These are phyloP conservation scores for Isichthys henryi DNA, from an alignment of 2,113 vertebrate species.

Conservation along the genomic window DNA sequence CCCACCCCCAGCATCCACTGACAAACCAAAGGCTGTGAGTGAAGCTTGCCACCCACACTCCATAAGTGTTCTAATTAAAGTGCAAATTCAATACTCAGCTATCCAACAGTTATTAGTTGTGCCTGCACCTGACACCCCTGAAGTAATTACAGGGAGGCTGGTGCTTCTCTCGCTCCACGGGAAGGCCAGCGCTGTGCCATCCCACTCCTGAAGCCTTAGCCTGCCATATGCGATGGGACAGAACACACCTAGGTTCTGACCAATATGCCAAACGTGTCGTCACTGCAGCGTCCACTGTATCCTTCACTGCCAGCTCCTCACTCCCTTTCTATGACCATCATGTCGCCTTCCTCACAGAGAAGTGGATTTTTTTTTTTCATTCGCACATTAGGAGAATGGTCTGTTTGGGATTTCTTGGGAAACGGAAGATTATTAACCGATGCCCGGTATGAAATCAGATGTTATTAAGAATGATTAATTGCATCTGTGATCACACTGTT, in stretches of 20 bases:
- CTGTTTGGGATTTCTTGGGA: not conserved
- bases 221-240: not conserved
- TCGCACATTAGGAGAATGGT: not conserved
- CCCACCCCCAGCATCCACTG: not conserved
- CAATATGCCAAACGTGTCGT: not conserved
- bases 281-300: too few species aligned
- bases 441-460: not conserved
- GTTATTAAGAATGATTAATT: not conserved
- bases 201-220: not conserved
- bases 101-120: conserved; percentile 23
- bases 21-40: not conserved
- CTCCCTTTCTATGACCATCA: not conserved
- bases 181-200: conserved; percentile 11
- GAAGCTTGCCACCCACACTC: conserved; percentile 9
- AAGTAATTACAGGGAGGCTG: conserved; percentile 21
- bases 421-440: not conserved
- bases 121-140: conserved; percentile 22
- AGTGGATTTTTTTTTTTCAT: not conserved
- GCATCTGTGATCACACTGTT: not conserved
- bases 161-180: conserved; percentile 13
- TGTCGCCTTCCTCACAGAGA: not conserved
- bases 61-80: conserved; percentile 22
- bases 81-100: conserved; percentile 21
- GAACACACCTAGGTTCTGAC: not conserved
- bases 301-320: not conserved